These are phyloP conservation scores for Anarrhichthys ocellatus DNA, from an alignment of 2,113 vertebrate species.

Conservation along the genomic window DNA sequence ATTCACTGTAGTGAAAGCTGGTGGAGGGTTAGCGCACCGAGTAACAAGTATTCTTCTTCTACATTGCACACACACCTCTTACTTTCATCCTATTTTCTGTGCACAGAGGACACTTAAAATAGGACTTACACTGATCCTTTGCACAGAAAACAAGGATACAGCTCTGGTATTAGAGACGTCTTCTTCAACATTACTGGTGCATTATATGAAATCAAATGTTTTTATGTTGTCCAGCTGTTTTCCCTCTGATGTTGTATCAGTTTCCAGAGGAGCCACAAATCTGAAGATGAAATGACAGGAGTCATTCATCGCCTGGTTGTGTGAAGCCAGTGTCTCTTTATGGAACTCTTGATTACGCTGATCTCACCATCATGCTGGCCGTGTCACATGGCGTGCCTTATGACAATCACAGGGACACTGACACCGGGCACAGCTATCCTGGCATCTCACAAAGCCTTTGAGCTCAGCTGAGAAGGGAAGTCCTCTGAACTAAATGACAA, in stretches of 20 bases:
- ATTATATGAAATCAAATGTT: not conserved
- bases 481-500: not conserved
- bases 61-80: not conserved
- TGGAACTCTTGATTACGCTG: conserved; percentile 68
- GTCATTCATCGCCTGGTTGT: conserved; percentile 44
- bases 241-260: not conserved
- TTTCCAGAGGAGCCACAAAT: conserved; percentile 22
- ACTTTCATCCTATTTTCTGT: not conserved
- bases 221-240: not conserved
- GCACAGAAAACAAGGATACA: conserved; percentile 10
- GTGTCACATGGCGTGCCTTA: conserved; percentile 70
- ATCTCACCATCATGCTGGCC: conserved; percentile 70
- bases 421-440: conserved; percentile 48
- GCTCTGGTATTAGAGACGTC: not conserved
- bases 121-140: conserved; percentile 20
- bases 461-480: conserved; percentile 19
- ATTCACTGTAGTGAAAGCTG: not conserved
- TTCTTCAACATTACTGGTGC: not conserved
- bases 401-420: conserved; percentile 64
- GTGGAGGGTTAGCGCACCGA: conserved; percentile 8
- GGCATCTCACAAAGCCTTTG: conserved; percentile 34
- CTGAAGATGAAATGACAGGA: conserved; percentile 29
- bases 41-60: not conserved
- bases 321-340: conserved; percentile 62
- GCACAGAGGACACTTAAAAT: not conserved